Evolutionary conservation across 2,797 vertebrate genomes (phyloP), one percentile per base, ranked within the genome.

Genomic region (Sus cebifrons): DNA sequence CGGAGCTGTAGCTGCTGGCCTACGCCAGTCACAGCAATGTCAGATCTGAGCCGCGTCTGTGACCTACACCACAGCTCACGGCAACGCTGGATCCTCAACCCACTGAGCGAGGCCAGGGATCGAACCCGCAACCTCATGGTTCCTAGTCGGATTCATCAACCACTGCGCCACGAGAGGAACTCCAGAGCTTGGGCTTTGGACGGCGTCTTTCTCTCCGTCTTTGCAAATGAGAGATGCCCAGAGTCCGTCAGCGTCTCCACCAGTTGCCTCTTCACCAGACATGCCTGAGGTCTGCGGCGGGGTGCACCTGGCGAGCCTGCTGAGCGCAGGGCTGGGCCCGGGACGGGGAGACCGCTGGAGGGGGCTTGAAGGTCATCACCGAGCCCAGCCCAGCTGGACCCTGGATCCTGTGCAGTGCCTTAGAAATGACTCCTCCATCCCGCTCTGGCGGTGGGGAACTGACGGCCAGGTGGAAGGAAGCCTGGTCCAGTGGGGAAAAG

Each of bases 171-270:
- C 36, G 36, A 36, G 3, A 4, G 36, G 36, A 36, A 36, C 36
- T 36, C 36, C 36, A 36, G 36, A 15, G 58, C 12, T 3, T 1
- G 1, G 29, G 3, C 29, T 13, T 13, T 13, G 2, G 18, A 36
- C 6, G 27, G 10, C 27, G 21, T 5, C 68, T 14, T 32, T 40
- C 5, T 12, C 15, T 29, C 52, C 67, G 23, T 40, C 67, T 58
- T 2, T 17, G 21, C n/a, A 12, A 62, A 36, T 17, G 20, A 23
- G 14, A n/a, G 78, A 18, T 0, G 16, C 32, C 56, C 12, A 40
- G 11, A 36, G 0, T 1, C 17, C 9, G n/a, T 23, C 5, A 27
- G 2, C 0, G 6, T 21, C 58, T 89, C 44, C 27, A 4, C 16
- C n/a, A 23, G 29, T 20, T 44, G 3, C n/a, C 23, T 74, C 60